Conservation (phyloP, 1,140 invertebrate species). For the Cephus cinctus region DNA sequence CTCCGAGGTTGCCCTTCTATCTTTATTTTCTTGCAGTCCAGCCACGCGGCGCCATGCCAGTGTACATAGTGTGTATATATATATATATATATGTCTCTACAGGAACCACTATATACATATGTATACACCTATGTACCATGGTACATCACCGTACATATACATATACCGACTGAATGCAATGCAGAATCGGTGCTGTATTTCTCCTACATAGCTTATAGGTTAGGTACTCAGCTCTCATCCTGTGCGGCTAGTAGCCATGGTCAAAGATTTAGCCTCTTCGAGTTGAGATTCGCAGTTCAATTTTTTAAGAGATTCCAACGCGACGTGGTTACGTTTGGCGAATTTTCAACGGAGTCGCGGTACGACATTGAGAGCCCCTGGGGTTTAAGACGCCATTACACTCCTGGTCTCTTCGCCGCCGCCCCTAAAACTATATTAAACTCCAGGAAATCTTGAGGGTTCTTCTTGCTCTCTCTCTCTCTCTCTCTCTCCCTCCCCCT, state of each 20-base stretch:
- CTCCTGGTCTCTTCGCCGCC: constrained; percentile 46
- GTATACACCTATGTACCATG: no score
- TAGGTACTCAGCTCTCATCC: no score
- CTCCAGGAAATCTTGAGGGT: constrained; percentile 52
- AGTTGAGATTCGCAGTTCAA: constrained; percentile 5
- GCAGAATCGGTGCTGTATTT: no score
- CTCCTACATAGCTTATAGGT: no score
- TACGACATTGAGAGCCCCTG: constrained; percentile 46
- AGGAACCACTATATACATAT: no score
- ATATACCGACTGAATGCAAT: no score
- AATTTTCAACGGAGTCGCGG: background rate
- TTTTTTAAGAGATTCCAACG: background rate
- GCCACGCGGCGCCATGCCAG: constrained; percentile 13
- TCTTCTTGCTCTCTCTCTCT: constrained; percentile 33
- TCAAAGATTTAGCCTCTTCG: background rate
- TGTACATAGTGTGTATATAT: no score
- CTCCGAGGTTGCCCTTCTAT: constrained; percentile 46
- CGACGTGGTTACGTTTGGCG: background rate
- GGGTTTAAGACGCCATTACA: constrained; percentile 57
- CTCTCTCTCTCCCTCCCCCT: constrained; percentile 21
- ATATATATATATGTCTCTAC: no score
- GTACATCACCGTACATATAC: no score
- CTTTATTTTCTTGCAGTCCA: constrained; percentile 25
- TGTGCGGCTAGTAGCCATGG: no score
- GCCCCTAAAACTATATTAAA: constrained; percentile 58